Evolutionary conservation across 2,113 vertebrate species (phyloP), one percentile per base, ranked within the genome.

Genomic region (Elephas maximus): DNA sequence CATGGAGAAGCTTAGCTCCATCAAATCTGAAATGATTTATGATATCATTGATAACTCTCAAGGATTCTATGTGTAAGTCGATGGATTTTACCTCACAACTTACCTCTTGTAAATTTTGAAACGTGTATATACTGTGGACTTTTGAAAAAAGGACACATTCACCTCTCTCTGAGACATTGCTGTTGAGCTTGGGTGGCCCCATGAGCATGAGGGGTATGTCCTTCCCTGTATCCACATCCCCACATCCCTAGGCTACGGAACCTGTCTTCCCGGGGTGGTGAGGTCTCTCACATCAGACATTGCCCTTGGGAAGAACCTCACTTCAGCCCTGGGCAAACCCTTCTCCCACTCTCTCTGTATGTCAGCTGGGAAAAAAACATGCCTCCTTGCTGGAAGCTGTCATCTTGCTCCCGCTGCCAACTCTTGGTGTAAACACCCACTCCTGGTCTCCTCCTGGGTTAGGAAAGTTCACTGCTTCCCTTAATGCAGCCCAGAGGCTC

Each of bases 1-100:
- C 94, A 99, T 99, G 99, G 99, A 99, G 95, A 98, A 97, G 69
- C 99, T 99, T 24, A 99, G 99, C 98, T 98, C 98, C 93, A 97
- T 98, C 97, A 99, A 99, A 96, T 99, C 99, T 5, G 97, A 93
- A 80, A 98, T 99, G 98, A 99, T 99, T 96, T 99, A 99, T 94
- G 99, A 99, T 90, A 98, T 99, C 89, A 99, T 99, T 93, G 98
- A 99, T 93, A 95, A 98, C 74, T 99, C 99, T 6, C 99, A 99
- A 88, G 99, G 99, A 98, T 99, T 99, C 98, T 99, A 99, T 79
- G 98, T 92, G 99, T 99, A 98, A 99, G 99, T 99, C 1, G 3
- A 5, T 81, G n/a, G 51, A 26, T 89, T 95, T 97, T 37, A 24
- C 45, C 78, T 76, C 48, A 60, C 11, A 17, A 97, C 97, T 24